These are phyloP conservation scores for Marronus borbonicus DNA, from an alignment of 2,888 invertebrate species.

Conservation along the genomic window DNA sequence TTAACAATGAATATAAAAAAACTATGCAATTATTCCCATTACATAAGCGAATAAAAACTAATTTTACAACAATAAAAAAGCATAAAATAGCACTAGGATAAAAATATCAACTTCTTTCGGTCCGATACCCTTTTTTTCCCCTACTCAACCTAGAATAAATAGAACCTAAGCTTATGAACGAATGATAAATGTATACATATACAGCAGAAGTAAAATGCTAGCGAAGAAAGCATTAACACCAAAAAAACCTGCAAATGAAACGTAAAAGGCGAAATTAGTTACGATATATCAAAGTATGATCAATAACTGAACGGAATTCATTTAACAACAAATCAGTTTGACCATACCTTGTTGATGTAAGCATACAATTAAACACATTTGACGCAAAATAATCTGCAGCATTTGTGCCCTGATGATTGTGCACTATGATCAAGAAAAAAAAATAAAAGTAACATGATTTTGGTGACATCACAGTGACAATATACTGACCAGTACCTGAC, in stretches of 20 bases:
- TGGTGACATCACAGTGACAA: slow-evolving; percentile 53
- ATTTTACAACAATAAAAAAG: no score
- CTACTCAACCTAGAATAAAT: slow-evolving; percentile 31
- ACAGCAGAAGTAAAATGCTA: not conserved
- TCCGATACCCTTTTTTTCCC: slow-evolving; percentile 18
- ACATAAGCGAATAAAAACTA: no score
- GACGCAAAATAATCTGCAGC: slow-evolving; percentile 16
- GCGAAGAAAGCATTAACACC: not conserved
- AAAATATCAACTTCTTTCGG: slow-evolving; percentile 9
- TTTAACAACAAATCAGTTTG: not conserved
- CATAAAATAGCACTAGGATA: not conserved
- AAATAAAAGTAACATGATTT: slow-evolving; percentile 33
- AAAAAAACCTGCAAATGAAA: slow-evolving; percentile 34
- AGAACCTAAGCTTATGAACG: not conserved
- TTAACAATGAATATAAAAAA: no score
- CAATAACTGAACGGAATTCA: not conserved
- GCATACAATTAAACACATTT: not conserved
- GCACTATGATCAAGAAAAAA: slow-evolving; percentile 34
- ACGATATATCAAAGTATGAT: not conserved
- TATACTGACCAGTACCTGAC: slow-evolving; percentile 87
- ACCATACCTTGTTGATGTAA: slow-evolving; percentile 2
- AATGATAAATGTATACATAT: not conserved
- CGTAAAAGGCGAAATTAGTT: not conserved
- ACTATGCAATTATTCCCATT: not conserved
- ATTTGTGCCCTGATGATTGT: slow-evolving; percentile 44